Base-by-base conservation (phyloP, 2,888 invertebrate species). In the Hermodice carunculata region DNA sequence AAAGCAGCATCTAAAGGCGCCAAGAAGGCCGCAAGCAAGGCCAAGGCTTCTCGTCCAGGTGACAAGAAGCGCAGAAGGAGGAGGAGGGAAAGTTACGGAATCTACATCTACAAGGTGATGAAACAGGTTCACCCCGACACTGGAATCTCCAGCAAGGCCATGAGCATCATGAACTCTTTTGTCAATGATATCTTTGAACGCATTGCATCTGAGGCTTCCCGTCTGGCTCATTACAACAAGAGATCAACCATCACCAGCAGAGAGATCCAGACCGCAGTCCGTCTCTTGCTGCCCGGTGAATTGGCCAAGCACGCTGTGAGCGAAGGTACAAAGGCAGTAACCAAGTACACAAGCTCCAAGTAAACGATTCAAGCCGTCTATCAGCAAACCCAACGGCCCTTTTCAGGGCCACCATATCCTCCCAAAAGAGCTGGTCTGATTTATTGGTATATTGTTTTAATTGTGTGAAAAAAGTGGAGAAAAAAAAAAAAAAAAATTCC, bases 261-360 rank as follows among this genome's bases (percentile, higher is more conserved):
- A 60, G 92, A 93, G 72, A 89, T 93, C 14, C 91, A 92, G 76
- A 90, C 91, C 0, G 91, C 92, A 0, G 89, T 92, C 0, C 88
- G 90, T 44, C 86, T 92, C 0, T 76, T 93, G 0, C 84, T 93
- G 3, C 92, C 92, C 0, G 92, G 92, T 5, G 92, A 93, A 79
- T 81, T 93, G 63, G 90, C 91, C 0, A 91, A 91, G 67, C 92
- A 92, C 81, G 92, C 92, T 0, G 90, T 78, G 37, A 67, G 64
- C 40, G 77, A 77, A 56, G 76, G 77, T 46, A 78, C 78, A 53
- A 79, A 79, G 64, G 77, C 70, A 19, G 77, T 78, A 31, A 78
- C 78, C 61, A 79, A 79, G 66, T 78, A 78, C 70, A 78, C 77
- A 46, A 75, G 73, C 74, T 75, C 76, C 70, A 76, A 76, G 66